Percentiles rank a stretch among this genome's conserved stretches.
phyloP scores from a whole-genome alignment of 1,140 invertebrate genomes.

The Elymnias hypermnestra region DNA sequence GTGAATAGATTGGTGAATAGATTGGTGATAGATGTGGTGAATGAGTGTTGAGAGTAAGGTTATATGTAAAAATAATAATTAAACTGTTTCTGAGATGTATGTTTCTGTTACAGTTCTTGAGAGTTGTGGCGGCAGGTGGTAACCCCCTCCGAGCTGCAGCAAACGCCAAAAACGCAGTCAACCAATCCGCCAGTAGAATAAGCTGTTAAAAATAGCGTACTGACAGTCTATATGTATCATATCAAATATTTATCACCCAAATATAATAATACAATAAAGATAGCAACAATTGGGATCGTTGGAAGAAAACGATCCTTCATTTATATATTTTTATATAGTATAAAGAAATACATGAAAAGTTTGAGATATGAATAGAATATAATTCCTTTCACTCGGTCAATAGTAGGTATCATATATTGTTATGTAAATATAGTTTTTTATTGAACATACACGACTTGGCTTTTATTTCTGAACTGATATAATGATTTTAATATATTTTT shows the following conservation, averaged over 20 bases:
- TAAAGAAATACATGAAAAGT: no score
- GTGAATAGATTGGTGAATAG: no score
- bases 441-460: constrained; percentile 32
- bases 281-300: not conserved
- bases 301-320: not conserved
- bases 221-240: constrained; percentile 12
- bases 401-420: constrained; percentile 11
- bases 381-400: no score
- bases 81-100: not conserved
- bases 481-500: constrained; percentile 3
- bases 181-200: constrained; percentile 19
- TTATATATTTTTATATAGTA: constrained; percentile 15
- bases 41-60: no score
- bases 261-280: no score
- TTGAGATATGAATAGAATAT: no score
- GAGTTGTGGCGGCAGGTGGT: constrained; percentile 24
- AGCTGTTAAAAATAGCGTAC: constrained; percentile 12
- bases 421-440: constrained; percentile 53
- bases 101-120: constrained; percentile 30
- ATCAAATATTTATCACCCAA: constrained; percentile 24
- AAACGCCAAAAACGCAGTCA: constrained; percentile 28
- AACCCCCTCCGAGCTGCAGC: constrained; percentile 29
- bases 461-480: constrained; percentile 38
- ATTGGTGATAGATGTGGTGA: no score
- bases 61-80: no score